Evolutionary conservation across 2,113 vertebrate genomes (phyloP), one percentile per base, ranked within the genome.

Genomic region (Nibea albiflora): DNA sequence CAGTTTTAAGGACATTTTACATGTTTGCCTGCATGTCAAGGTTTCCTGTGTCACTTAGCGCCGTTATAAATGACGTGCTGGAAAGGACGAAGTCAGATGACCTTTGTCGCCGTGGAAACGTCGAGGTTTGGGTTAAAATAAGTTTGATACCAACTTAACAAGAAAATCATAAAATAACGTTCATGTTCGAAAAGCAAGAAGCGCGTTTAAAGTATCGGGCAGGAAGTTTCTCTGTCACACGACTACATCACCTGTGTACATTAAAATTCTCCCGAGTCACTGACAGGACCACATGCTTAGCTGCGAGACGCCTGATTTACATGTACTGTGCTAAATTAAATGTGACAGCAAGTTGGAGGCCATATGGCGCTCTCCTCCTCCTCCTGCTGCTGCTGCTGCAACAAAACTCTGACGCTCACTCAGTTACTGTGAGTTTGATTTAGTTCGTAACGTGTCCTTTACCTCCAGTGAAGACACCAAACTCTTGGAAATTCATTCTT

Each of bases 321-420:
- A 74, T 64, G 28, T 11, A 17, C 28, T 22, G 20, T 62, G 72
- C 24, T 17, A 10, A 63, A 68, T 75, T 63, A 56, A 75, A 62
- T 56, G 56, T 62, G 72, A 63, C 72, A 26, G 49, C 47, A n/a
- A 42, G 39, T 70, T 5, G 2, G 63, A 68, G 79, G 64, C 56
- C 72, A 75, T 62, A 58, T 82, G 80, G 65, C 9, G 4, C 53
- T 66, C 61, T 64, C 44, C 69, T 42, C 46, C 77, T 39, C 35
- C 44, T n/a, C n/a, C n/a, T n/a, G n/a, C n/a, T n/a, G n/a, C n/a
- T n/a, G n/a, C 75, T 46, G 12, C 78, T 62, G 64, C 57, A 50
- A 0, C 16, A 15, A 28, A 49, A 49, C 63, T 15, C 57, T 16
- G 26, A 58, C 17, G 7, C 20, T 60, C 58, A n/a, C 31, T n/a